phyloP scores from a whole-genome alignment of 2,113 vertebrate species.

The Paramisgurnus dabryanus region DNA sequence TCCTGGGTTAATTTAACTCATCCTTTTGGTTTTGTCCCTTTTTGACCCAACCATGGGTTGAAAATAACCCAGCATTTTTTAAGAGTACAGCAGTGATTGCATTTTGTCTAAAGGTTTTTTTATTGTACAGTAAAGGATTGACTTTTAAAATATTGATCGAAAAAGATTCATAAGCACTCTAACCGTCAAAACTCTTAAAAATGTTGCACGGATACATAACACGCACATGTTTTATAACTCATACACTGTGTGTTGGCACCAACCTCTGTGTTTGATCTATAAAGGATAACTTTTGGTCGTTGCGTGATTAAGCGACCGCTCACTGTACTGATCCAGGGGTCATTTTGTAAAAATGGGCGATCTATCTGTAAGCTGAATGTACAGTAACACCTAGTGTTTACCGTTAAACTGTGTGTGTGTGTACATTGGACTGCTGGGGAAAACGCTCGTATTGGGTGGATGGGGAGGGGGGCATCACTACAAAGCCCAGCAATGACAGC shows the following conservation, averaged over 20 bases:
- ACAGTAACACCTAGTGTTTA: slow-evolving; percentile 58
- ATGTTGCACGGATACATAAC: background rate
- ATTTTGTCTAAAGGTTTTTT: too few relatives aligned
- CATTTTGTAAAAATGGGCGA: slow-evolving; percentile 47
- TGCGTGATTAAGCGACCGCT: slow-evolving; percentile 57
- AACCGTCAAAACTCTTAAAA: background rate
- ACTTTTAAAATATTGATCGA: too few relatives aligned
- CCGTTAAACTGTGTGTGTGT: slow-evolving; percentile 24
- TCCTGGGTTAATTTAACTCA: too few relatives aligned
- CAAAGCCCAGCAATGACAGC: slow-evolving; percentile 77
- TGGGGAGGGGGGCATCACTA: slow-evolving; percentile 66
- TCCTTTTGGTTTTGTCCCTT: too few relatives aligned
- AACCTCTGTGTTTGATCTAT: background rate
- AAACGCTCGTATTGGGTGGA: slow-evolving; percentile 33
- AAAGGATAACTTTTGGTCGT: slow-evolving; percentile 11
- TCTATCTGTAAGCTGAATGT: slow-evolving; percentile 51
- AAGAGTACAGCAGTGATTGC: too few relatives aligned
- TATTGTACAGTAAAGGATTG: too few relatives aligned
- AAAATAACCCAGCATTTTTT: too few relatives aligned
- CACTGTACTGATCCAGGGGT: slow-evolving; percentile 55
- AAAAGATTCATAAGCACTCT: too few relatives aligned
- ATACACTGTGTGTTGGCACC: background rate
- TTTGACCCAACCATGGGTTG: too few relatives aligned
- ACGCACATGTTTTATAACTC: background rate
- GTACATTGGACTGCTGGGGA: background rate